Evolutionary conservation across 2,888 invertebrate genomes (phyloP), one percentile per base, ranked within the genome.

Genomic region (Nysson spinosus): DNA sequence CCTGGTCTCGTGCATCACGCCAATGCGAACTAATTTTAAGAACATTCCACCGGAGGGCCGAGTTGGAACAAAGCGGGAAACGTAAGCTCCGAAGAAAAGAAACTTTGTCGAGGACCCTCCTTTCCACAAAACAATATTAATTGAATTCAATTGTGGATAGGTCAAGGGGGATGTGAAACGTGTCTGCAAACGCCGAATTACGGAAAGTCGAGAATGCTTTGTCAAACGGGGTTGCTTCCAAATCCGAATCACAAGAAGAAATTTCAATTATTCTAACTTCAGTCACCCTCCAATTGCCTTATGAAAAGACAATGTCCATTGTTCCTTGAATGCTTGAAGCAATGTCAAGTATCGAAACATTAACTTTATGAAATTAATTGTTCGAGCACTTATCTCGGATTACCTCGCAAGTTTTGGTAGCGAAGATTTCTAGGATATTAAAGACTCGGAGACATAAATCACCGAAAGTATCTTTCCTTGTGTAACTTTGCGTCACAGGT

Each of bases 11-110:
- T 66, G 66, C 63, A 66, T 69, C 78, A 66, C 58, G 72, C 68
- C 67, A 69, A 74, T 76, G 76, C 72, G 70, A 75, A 67, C 75
- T 78, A 78, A 78, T 78, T 76, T 76, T 69, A 70, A 70, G 69
- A 72, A 70, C 71, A 58, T 67, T 63, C 44, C 49, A 62, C 47
- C 30, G 30, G 55, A 37, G 51, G 46, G 40, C 16, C 32, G 30
- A n/a, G 26, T 19, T 39, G 14, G 67, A 65, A 61, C 65, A 62
- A 56, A 62, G 58, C 58, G 64, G 52, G 55, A 24, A 56, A 62
- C 35, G 46, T 58, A 63, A 66, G 61, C 46, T 39, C 30, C 47
- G 30, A 35, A 37, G 64, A 40, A 69, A 61, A 64, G 66, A 68
- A 78, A 78, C 67, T 68, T 71, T 40, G 32, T 44, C 60, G 50